These are phyloP conservation scores for Tragelaphus strepsiceros DNA, from an alignment of 2,113 vertebrate species.

Conservation along the genomic window DNA sequence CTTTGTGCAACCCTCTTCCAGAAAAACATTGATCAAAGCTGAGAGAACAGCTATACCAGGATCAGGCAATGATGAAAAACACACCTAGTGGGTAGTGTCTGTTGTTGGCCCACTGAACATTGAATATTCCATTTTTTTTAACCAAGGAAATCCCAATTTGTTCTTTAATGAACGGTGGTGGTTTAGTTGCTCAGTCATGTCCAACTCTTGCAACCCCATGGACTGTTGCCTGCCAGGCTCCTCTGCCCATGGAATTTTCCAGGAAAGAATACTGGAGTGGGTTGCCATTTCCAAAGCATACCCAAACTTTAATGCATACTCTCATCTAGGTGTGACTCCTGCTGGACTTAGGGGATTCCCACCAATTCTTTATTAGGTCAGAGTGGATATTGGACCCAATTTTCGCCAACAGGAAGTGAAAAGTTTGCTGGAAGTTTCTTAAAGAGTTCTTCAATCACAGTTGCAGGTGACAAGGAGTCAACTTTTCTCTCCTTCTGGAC, in stretches of 20 bases:
- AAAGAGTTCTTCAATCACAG: not conserved
- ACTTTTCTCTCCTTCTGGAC: not conserved
- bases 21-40: not conserved
- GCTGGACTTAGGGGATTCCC: fast-evolving
- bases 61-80: not conserved
- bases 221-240: not conserved
- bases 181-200: not conserved
- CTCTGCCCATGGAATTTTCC: not conserved
- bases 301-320: not conserved
- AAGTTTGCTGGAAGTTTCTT: not conserved
- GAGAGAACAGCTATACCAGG: not conserved
- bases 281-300: not conserved
- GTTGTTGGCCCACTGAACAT: not conserved
- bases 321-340: not conserved
- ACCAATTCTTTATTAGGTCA: not conserved
- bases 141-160: not conserved
- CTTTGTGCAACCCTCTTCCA: not conserved
- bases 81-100: not conserved
- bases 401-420: not conserved
- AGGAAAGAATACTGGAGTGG: not conserved
- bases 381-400: not conserved
- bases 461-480: not conserved
- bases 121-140: not conserved
- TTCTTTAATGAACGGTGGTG: not conserved
- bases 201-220: not conserved